These are phyloP conservation scores for Xylocopa sonorina DNA, from an alignment of 1,140 invertebrate genomes.

Conservation along the genomic window DNA sequence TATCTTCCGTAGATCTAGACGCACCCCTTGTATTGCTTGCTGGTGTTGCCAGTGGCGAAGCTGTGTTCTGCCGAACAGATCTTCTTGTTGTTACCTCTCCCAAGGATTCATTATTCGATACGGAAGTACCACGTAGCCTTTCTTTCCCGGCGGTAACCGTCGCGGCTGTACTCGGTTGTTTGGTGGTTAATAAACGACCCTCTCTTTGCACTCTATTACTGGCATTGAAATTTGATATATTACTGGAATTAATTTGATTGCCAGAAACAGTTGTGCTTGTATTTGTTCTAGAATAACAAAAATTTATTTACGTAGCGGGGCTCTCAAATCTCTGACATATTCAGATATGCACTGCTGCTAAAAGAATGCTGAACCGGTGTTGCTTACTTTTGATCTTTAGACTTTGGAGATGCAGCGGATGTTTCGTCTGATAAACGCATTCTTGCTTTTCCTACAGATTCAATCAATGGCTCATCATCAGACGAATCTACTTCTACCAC, in stretches of 20 bases:
- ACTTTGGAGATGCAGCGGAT: conserved; percentile 77
- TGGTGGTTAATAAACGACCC: conserved; percentile 78
- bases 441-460: conserved; percentile 85
- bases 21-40: conserved; percentile 80
- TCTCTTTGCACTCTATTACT: conserved; percentile 78
- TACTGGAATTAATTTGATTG: conserved; percentile 76
- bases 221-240: conserved; percentile 76
- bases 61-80: conserved; percentile 79
- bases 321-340: conserved; percentile 59
- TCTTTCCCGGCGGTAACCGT: conserved; percentile 75
- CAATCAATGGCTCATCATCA: conserved; percentile 90
- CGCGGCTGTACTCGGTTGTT: conserved; percentile 69
- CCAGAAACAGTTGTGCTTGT: conserved; percentile 70
- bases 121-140: conserved; percentile 77
- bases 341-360: conserved; percentile 49
- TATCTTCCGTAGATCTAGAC: conserved; percentile 79
- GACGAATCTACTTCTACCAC: conserved; percentile 85
- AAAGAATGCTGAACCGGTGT: conserved; percentile 58
- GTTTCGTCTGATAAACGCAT: conserved; percentile 76
- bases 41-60: conserved; percentile 79
- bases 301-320: conserved; percentile 61
- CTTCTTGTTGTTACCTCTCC: conserved; percentile 77
- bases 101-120: conserved; percentile 76
- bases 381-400: conserved; percentile 80
- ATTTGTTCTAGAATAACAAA: conserved; percentile 71